phyloP scores from a whole-genome alignment of 2,888 invertebrate species.

The Lepidocyrtinus sp. region DNA sequence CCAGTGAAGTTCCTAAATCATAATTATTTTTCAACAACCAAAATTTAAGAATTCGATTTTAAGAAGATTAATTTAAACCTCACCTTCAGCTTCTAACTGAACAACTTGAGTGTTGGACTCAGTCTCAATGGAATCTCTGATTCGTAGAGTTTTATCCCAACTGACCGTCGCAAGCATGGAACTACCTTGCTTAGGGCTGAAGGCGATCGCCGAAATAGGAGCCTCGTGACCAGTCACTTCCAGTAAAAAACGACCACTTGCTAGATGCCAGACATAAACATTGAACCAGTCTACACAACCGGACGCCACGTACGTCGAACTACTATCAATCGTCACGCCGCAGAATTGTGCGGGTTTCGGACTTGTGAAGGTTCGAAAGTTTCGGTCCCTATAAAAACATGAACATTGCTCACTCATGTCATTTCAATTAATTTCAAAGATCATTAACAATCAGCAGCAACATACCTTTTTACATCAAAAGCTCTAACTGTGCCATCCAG shows the following conservation, averaged over 20 bases:
- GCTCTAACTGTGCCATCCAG: constrained; percentile 98
- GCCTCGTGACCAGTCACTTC: constrained; percentile 95
- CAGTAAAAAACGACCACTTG: constrained; percentile 87
- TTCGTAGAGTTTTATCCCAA: constrained; percentile 93
- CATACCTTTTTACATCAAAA: constrained; percentile 89
- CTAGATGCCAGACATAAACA: constrained; percentile 96
- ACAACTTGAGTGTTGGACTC: constrained; percentile 88
- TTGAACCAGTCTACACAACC: constrained; percentile 96
- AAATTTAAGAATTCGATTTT: too few relatives aligned
- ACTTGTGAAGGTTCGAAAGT: constrained; percentile 96
- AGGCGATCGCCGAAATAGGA: constrained; percentile 87
- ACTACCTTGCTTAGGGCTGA: constrained; percentile 82
- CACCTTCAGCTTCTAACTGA: constrained; percentile 81
- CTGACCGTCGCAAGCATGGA: constrained; percentile 88
- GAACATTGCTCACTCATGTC: background rate
- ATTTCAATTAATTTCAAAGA: background rate
- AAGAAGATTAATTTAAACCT: too few relatives aligned
- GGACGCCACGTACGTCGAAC: constrained; percentile 94
- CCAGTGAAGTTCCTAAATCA: constrained; percentile 78
- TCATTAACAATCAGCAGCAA: too few relatives aligned
- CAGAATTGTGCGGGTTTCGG: constrained; percentile 94
- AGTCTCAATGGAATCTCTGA: constrained; percentile 93
- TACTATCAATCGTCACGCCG: constrained; percentile 89
- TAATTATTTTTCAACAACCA: too few relatives aligned
- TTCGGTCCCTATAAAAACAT: constrained; percentile 84